Conservation (phyloP, 2,113 vertebrate genomes). For the Salminus brasiliensis region DNA sequence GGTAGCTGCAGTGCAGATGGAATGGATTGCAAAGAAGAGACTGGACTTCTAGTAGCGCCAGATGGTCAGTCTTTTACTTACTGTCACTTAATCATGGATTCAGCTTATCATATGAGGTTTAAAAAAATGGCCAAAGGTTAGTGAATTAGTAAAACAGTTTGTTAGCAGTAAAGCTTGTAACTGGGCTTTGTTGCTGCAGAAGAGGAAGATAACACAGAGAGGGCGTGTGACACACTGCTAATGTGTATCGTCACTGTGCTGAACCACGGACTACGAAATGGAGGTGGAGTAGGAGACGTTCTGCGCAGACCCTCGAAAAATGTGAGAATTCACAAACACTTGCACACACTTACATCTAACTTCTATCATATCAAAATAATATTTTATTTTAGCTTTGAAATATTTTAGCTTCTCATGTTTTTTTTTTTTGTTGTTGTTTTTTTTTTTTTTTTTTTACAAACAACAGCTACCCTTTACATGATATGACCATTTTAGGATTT, state of each 20-base stretch:
- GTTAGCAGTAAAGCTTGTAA: neutral
- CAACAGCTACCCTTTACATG: too few species aligned
- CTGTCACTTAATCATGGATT: neutral
- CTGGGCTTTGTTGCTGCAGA: slow-evolving; percentile 24
- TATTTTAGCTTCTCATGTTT: too few species aligned
- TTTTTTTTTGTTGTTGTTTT: too few species aligned
- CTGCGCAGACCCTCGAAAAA: slow-evolving; percentile 94
- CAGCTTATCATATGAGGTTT: neutral
- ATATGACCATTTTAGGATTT: too few species aligned
- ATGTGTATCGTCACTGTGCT: slow-evolving; percentile 97
- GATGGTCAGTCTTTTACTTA: slow-evolving; percentile 34
- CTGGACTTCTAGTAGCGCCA: slow-evolving; percentile 21
- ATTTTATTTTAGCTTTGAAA: too few species aligned
- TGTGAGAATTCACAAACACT: slow-evolving; percentile 67
- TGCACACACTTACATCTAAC: neutral
- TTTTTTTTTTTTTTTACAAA: neutral
- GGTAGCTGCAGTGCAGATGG: slow-evolving; percentile 81
- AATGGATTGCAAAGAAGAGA: slow-evolving; percentile 76
- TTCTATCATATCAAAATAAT: neutral
- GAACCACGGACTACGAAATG: slow-evolving; percentile 95
- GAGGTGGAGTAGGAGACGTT: slow-evolving; percentile 94
- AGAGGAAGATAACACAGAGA: slow-evolving; percentile 75
- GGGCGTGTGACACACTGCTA: slow-evolving; percentile 91
- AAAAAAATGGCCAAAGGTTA: neutral
- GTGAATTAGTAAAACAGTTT: too few species aligned